Evolutionary conservation across 2,888 invertebrate species (phyloP).

Genomic region (Acleris emargana): DNA sequence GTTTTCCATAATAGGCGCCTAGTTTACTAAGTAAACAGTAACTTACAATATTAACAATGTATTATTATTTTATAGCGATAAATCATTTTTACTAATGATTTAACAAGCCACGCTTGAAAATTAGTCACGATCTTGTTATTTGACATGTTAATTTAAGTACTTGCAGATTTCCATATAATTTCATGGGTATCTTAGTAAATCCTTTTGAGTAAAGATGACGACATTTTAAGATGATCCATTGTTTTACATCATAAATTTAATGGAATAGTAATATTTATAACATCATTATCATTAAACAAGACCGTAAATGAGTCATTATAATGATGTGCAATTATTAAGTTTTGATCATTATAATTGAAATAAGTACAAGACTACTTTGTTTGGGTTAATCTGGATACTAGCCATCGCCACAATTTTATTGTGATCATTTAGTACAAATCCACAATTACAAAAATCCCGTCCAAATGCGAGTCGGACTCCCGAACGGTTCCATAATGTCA

Average conservation of each 20-base stretch:
- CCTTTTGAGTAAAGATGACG: constrained; percentile 1
- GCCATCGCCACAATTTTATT: no score
- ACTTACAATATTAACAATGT: constrained; percentile 44
- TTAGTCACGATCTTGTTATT: constrained; percentile 51
- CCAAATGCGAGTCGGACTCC: no score
- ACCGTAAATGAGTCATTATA: neutral
- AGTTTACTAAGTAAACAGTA: constrained; percentile 48
- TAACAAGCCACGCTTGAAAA: constrained; percentile 46
- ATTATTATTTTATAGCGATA: constrained; percentile 49
- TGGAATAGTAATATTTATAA: neutral
- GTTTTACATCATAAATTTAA: neutral
- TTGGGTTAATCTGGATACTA: no score
- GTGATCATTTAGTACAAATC: no score
- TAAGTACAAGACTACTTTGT: neutral
- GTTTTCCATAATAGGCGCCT: constrained; percentile 35
- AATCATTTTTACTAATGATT: constrained; percentile 53
- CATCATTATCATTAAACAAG: neutral
- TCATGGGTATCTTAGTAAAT: constrained; percentile 5
- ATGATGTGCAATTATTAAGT: neutral
- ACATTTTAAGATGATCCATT: neutral
- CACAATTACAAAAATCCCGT: no score
- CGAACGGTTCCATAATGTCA: no score
- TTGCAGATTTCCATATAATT: constrained; percentile 2
- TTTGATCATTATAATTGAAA: neutral
- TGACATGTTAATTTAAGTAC: constrained; percentile 26